Base-by-base conservation (phyloP, 2,797 vertebrate species). In the Alfaro cultratus region DNA sequence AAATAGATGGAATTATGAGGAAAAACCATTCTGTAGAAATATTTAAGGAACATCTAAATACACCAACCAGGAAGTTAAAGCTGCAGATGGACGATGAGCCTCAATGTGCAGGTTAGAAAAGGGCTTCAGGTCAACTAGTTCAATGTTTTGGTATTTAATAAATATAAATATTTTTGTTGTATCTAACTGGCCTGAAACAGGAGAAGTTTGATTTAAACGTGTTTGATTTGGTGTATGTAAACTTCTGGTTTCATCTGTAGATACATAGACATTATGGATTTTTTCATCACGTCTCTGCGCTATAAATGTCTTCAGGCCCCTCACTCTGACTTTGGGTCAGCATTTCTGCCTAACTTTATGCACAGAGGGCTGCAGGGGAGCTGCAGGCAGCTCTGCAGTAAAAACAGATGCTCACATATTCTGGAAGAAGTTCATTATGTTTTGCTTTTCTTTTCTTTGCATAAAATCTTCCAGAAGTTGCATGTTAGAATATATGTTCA, bases 301-400 rank as follows among this genome's bases (percentile, higher is more conserved):
- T 55, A n/a, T 55, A 74, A 71, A 70, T n/a, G 67, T 70, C 11
- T 68, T 68, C 64, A 21, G 31, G 16, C 9, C 77, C 84, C 78
- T 83, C 75, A 76, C 53, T 29, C 85, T 86, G 72, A 78, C 79
- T 87, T 81, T 90, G 77, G 86, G 76, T 94, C 93, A 94, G 92
- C 93, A 94, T 82, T 93, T 93, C 83, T 87, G 85, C 85, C 85
- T 84, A 88, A 68, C 60, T 11, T 60, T 43, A 81, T 86, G 88
- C 60, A 83, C 85, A 78, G 75, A 74, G 67, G 82, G 73, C 84
- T 87, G 84, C 88, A 88, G 87, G 82, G 73, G 51, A 43, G 80
- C 86, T 80, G 83, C 81, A 76, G 82, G 76, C 68, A 57, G 76
- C 77, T 75, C 84, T 92, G 91, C 92, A 86, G 84, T 79, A 85